phyloP scores from a whole-genome alignment of 1,140 invertebrate species.

The Riptortus pedestris region DNA sequence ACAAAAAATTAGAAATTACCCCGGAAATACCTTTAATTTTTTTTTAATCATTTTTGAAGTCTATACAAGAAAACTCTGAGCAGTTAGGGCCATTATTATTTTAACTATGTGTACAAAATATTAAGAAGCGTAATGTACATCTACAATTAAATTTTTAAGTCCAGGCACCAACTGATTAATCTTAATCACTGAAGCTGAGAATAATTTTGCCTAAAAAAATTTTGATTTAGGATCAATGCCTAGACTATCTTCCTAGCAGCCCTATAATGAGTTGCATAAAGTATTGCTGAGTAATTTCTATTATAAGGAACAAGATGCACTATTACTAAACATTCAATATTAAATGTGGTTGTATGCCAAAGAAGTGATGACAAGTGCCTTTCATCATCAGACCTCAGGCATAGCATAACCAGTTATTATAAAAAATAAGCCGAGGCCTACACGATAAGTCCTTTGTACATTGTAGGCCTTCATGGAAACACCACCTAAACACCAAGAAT shows the following conservation, averaged over 20 bases:
- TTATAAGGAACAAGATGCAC: slow-evolving; percentile 5
- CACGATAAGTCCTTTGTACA: slow-evolving; percentile 12
- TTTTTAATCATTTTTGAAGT: not conserved
- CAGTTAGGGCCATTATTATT: not conserved
- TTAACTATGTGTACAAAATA: not conserved
- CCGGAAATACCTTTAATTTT: slow-evolving; percentile 10
- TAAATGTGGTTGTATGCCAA: not conserved
- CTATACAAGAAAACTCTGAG: slow-evolving; percentile 11
- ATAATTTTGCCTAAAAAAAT: not conserved
- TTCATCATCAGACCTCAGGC: not conserved
- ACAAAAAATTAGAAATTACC: slow-evolving; percentile 30
- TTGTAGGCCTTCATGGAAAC: slow-evolving; percentile 21
- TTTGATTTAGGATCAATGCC: not conserved
- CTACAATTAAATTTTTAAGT: slow-evolving; percentile 15
- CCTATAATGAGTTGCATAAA: not conserved
- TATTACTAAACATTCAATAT: slow-evolving; percentile 7
- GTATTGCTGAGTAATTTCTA: slow-evolving; percentile 12
- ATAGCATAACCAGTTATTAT: not conserved
- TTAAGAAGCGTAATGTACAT: slow-evolving; percentile 11
- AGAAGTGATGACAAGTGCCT: not conserved
- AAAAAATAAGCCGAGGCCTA: slow-evolving; percentile 12
- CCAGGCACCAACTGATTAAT: not conserved
- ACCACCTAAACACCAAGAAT: slow-evolving; percentile 14
- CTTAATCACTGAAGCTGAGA: not conserved
- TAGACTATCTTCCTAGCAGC: not conserved